Evolutionary conservation across 2,888 invertebrate genomes (phyloP).

Genomic region (Sipha maydis): DNA sequence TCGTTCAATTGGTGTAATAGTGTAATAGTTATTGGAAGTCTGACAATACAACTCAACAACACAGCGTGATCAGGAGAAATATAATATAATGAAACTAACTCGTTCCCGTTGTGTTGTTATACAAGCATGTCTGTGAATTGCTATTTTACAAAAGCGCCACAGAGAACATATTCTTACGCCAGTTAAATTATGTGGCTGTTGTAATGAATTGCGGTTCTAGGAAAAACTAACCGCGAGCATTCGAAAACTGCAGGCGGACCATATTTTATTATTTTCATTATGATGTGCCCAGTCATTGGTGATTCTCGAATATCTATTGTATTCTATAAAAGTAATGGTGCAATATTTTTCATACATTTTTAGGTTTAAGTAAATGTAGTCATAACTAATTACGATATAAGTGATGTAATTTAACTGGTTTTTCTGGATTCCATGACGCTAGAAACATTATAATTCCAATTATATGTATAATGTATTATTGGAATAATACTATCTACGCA

Average conservation of each 20-base stretch:
- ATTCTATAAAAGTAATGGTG: background rate
- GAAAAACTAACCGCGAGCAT: background rate
- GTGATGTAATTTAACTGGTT: background rate
- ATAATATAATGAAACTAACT: background rate
- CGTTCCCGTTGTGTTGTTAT: background rate
- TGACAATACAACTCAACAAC: background rate
- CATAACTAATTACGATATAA: background rate
- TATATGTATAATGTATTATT: no score
- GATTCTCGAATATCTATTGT: background rate
- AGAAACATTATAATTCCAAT: no score
- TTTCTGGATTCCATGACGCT: no score
- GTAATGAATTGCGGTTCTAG: background rate
- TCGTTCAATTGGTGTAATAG: background rate
- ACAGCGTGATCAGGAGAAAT: background rate
- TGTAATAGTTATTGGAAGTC: background rate
- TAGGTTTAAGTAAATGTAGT: background rate
- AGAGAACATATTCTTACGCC: background rate
- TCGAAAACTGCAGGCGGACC: background rate
- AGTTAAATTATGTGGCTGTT: background rate
- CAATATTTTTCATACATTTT: background rate
- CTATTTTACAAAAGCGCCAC: background rate
- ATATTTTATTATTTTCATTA: background rate
- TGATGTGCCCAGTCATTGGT: background rate
- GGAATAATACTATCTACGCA: no score
- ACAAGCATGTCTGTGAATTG: background rate